These are phyloP conservation scores for Pangasius larnaudii DNA, from an alignment of 2,797 vertebrate species.

Conservation along the genomic window DNA sequence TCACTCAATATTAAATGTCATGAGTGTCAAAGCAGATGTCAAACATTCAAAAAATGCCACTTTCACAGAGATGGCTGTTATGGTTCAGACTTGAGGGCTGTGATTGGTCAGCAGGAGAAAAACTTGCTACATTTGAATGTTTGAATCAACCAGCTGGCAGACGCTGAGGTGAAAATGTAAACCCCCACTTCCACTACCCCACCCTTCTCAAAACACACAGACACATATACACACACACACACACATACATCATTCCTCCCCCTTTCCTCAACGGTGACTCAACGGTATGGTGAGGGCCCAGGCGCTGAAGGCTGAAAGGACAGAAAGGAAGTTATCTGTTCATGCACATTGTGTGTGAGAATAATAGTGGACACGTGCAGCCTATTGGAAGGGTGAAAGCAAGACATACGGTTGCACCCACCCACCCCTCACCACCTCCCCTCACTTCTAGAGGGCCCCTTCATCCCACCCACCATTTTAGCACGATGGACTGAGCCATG, in stretches of 20 bases:
- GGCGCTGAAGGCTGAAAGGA: slow-evolving; percentile 61
- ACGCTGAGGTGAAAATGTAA: slow-evolving; percentile 51
- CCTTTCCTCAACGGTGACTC: slow-evolving; percentile 53
- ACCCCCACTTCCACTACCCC: slow-evolving; percentile 44
- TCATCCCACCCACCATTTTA: slow-evolving; percentile 37
- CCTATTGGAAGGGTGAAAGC: slow-evolving; percentile 74
- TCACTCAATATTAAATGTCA: slow-evolving; percentile 43
- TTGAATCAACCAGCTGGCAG: slow-evolving; percentile 74
- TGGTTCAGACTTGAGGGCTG: slow-evolving; percentile 38
- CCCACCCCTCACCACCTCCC: slow-evolving; percentile 45
- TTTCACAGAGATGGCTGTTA: slow-evolving; percentile 29
- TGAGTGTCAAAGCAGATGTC: slow-evolving; percentile 21
- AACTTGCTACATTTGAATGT: slow-evolving; percentile 62
- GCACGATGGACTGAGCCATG: slow-evolving; percentile 14
- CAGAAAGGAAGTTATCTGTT: slow-evolving; percentile 73
- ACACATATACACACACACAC: slow-evolving; percentile 30
- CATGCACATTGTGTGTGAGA: slow-evolving; percentile 61
- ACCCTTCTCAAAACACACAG: slow-evolving; percentile 32
- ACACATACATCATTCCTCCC: slow-evolving; percentile 14
- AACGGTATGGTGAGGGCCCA: slow-evolving; percentile 55
- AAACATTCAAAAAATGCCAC: slow-evolving; percentile 52
- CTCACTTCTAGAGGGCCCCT: slow-evolving; percentile 24
- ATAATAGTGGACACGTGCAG: slow-evolving; percentile 65
- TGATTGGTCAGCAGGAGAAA: slow-evolving; percentile 68
- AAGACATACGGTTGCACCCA: slow-evolving; percentile 68